Evolutionary conservation across 1,140 invertebrate genomes (phyloP), one percentile per base, ranked within the genome.

Genomic region (Drosophila burlai): DNA sequence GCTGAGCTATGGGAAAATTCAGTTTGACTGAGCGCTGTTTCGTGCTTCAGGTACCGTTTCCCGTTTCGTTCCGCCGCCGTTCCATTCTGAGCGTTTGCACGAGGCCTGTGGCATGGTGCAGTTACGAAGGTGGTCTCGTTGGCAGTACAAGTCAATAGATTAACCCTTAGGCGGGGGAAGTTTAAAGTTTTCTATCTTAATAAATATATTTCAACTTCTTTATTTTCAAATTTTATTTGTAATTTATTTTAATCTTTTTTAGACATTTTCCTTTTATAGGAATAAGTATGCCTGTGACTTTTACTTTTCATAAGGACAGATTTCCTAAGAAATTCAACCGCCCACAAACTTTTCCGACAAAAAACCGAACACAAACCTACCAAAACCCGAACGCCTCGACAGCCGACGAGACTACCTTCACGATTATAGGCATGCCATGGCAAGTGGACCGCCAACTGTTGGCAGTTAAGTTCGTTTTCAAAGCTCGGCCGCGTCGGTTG

Each of bases 401-500:
- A 29, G 24, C 47, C 24, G 47, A 49, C 47, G 47, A 49, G 47
- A 49, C 47, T 26, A 29, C 24, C 24, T 49, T 49, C 47, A 15
- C 16, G 8, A 49, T 16, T 29, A 16, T 16, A 16, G 15, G 15
- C 47, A 49, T 49, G 24, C 3, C 47, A 49, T 26, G 42, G 24
- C 36, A 29, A 62, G 63, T 58, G 52, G 64, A 47, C 72, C 50
- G 50, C 72, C 50, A 76, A 76, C 63, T 43, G 62, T 68, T 83
- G 42, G 60, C 49, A 54, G 61, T 71, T 69, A 87, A 29, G 84
- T 87, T 90, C 69, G 80, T 87, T 77, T 87, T 84, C 81, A 85
- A 90, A 76, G 84, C 81, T 89, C 85, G 73, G 61, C 62, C 85
- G 84, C 63, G 78, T 76, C 86, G 84, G 84, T 90, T 84, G 81